Conservation (phyloP, 2,888 invertebrate genomes). For the Pyrgus malvae region DNA sequence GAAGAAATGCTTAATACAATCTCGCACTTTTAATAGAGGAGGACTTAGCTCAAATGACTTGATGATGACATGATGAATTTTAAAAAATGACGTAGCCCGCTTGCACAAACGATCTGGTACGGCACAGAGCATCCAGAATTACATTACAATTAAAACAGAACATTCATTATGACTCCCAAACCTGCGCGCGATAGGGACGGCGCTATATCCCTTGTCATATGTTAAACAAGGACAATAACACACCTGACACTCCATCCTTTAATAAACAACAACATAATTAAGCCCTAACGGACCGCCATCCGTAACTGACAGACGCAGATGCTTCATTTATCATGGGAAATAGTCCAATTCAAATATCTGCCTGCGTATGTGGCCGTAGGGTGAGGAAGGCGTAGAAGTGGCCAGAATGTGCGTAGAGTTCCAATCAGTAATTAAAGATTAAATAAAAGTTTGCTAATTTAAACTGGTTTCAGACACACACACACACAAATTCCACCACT, state of each 20-base stretch:
- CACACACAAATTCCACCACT: too few species aligned
- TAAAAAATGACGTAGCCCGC: too few species aligned
- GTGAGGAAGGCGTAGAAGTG: not conserved
- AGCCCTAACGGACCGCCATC: conserved; percentile 36
- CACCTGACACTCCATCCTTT: conserved; percentile 34
- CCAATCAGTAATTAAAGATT: too few species aligned
- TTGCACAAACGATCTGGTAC: too few species aligned
- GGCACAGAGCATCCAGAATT: too few species aligned
- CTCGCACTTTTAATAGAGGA: too few species aligned
- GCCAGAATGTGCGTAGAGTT: too few species aligned
- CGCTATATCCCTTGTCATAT: not conserved
- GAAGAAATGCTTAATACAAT: too few species aligned
- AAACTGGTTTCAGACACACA: too few species aligned
- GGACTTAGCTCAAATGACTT: too few species aligned
- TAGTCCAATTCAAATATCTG: conserved; percentile 31
- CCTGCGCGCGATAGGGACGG: conserved; percentile 13
- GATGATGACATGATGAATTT: too few species aligned
- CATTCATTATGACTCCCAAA: conserved; percentile 7
- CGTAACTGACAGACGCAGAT: conserved; percentile 37
- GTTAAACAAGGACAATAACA: conserved; percentile 17
- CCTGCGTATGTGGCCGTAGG: conserved; percentile 17
- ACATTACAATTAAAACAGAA: conserved; percentile 16
- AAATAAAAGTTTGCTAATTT: too few species aligned
- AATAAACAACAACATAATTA: conserved; percentile 49
- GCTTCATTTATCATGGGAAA: conserved; percentile 36